Percentiles rank a stretch among this genome's conserved stretches.
Conservation (phyloP, 2,113 vertebrate species). For the Oenanthe oenanthe region DNA sequence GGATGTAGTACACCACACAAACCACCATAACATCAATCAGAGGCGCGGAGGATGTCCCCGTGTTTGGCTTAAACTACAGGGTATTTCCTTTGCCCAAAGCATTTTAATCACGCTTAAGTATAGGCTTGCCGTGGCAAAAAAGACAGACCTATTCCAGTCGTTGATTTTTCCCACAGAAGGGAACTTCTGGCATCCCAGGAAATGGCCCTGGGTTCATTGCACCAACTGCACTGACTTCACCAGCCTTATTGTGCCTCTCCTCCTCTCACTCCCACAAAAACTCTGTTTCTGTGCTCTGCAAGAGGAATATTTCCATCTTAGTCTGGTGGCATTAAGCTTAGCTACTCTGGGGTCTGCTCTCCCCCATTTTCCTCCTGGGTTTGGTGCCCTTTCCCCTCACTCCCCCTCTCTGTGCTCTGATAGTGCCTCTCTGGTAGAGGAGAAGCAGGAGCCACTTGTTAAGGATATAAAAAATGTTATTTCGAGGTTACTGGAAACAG, state of each 20-base stretch:
- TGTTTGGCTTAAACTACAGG: slow-evolving; percentile 24
- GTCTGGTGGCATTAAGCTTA: not conserved
- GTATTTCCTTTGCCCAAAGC: slow-evolving; percentile 63
- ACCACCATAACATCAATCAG: slow-evolving; percentile 53
- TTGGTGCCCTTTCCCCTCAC: not conserved
- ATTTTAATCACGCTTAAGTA: slow-evolving; percentile 55
- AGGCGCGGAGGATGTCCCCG: slow-evolving; percentile 44
- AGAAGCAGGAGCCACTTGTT: not conserved
- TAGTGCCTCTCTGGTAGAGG: not conserved
- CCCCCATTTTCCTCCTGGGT: not conserved
- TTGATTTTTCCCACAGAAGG: slow-evolving; percentile 64
- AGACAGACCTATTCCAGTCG: not conserved
- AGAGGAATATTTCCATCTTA: not conserved
- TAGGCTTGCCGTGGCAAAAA: slow-evolving; percentile 38
- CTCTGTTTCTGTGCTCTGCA: not conserved
- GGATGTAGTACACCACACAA: slow-evolving; percentile 39
- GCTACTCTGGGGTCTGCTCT: not conserved
- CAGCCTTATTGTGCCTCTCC: not conserved
- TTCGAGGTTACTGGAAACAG: not conserved
- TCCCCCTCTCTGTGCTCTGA: not conserved
- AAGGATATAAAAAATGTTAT: not conserved
- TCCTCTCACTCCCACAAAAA: not conserved
- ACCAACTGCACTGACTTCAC: not conserved
- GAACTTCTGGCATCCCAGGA: not conserved
- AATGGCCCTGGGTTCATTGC: not conserved